A percentile compares a stretch with the other conserved stretches of the same genome.
phyloP scores from a whole-genome alignment of 2,888 invertebrate genomes.

The Drosophila cracens region DNA sequence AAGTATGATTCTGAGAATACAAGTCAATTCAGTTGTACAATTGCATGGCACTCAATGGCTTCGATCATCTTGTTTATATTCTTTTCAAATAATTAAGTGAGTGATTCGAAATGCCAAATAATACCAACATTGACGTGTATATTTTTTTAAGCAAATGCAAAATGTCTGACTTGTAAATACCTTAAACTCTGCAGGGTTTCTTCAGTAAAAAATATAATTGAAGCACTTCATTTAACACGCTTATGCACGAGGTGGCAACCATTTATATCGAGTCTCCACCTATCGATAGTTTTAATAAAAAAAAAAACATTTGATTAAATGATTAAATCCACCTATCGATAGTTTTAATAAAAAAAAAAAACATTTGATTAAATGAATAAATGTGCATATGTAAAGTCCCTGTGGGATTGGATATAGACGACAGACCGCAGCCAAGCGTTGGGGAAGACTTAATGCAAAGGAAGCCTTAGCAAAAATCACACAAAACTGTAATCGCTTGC shows the following conservation, averaged over 20 bases:
- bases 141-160: neutral
- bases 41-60: neutral
- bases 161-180: neutral
- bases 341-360: neutral
- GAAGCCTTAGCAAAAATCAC: conserved; percentile 27
- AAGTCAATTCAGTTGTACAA: neutral
- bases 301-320: neutral
- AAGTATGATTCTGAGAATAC: neutral
- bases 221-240: neutral
- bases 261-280: neutral
- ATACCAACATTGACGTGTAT: neutral
- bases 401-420: neutral
- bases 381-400: neutral
- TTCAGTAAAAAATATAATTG: neutral
- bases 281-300: neutral
- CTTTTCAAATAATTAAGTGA: neutral
- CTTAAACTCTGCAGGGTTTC: neutral
- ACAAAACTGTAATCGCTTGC: conserved; percentile 46
- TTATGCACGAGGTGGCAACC: neutral
- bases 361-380: neutral
- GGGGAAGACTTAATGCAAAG: neutral
- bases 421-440: neutral
- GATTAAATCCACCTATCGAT: neutral
- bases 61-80: neutral
- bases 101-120: neutral